Evolutionary conservation across 2,113 vertebrate genomes (phyloP).

Genomic region (Rhinolophus ferrumequinum): DNA sequence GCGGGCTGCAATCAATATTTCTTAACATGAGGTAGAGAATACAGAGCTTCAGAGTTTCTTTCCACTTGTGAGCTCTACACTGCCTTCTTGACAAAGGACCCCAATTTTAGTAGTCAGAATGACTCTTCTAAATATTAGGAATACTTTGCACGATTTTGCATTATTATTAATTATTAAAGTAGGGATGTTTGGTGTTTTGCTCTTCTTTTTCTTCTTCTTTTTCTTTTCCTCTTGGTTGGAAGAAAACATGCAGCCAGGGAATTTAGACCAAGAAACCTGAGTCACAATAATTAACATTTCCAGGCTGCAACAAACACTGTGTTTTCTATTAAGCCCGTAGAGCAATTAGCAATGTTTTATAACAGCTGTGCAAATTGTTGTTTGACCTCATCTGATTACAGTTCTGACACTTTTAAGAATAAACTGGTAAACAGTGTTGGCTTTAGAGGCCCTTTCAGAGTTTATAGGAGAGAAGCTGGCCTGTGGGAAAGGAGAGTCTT

Average conservation of each 20-base stretch:
- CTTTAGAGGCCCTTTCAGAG: constrained; percentile 59
- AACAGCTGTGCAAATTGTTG: constrained; percentile 84
- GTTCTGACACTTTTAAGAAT: constrained; percentile 83
- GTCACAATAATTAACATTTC: constrained; percentile 79
- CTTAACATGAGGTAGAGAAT: constrained; percentile 62
- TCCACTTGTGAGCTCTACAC: background rate
- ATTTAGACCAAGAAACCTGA: constrained; percentile 67
- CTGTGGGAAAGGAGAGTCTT: constrained; percentile 66
- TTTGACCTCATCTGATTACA: constrained; percentile 79
- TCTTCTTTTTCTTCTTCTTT: background rate
- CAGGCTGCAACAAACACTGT: constrained; percentile 53
- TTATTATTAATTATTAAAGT: constrained; percentile 41
- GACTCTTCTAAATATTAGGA: background rate
- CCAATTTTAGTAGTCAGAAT: background rate
- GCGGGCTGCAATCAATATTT: constrained; percentile 79
- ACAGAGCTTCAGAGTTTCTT: constrained; percentile 51
- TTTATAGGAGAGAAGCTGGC: constrained; percentile 23
- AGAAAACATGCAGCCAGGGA: constrained; percentile 62
- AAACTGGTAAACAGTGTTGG: constrained; percentile 79
- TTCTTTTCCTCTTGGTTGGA: background rate
- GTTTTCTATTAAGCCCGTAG: constrained; percentile 75
- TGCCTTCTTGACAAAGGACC: background rate
- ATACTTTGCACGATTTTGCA: background rate
- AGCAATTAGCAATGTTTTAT: constrained; percentile 87
- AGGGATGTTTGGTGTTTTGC: background rate